Evolutionary conservation across 2,797 vertebrate species (phyloP).

Genomic region (Macrochelys suwanniensis): DNA sequence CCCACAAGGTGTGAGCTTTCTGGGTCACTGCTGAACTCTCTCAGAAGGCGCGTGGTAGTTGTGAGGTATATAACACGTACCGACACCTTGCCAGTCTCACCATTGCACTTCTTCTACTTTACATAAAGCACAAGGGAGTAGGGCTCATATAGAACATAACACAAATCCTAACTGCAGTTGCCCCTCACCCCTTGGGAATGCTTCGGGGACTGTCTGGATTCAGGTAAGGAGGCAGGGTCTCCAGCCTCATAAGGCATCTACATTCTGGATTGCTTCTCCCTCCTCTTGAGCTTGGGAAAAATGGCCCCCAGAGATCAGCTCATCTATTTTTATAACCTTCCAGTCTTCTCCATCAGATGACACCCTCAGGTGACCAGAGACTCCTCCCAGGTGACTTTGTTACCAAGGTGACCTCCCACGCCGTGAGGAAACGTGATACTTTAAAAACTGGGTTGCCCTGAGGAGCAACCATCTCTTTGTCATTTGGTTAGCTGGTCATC

Average conservation of each 20-base stretch:
- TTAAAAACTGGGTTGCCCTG: no score
- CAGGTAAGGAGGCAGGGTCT: not conserved
- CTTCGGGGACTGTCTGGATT: not conserved
- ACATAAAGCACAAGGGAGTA: not conserved
- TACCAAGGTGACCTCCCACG: no score
- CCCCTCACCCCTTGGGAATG: not conserved
- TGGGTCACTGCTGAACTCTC: not conserved
- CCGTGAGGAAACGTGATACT: no score
- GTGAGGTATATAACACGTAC: fast-evolving
- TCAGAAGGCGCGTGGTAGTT: not conserved
- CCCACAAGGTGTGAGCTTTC: not conserved
- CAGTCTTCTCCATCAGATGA: not conserved
- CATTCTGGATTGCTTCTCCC: not conserved
- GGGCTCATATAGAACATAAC: not conserved
- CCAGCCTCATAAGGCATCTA: not conserved
- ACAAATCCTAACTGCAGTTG: not conserved
- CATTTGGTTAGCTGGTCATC: no score
- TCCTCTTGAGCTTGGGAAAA: no score
- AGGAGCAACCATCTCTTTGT: no score
- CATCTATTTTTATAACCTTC: not conserved
- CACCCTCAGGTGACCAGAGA: not conserved
- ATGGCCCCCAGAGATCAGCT: no score
- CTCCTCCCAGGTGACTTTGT: not conserved
- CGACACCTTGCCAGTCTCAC: not conserved
- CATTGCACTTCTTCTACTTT: not conserved